Conservation (phyloP, 1,140 invertebrate species). For the Aradophagus sp. region DNA sequence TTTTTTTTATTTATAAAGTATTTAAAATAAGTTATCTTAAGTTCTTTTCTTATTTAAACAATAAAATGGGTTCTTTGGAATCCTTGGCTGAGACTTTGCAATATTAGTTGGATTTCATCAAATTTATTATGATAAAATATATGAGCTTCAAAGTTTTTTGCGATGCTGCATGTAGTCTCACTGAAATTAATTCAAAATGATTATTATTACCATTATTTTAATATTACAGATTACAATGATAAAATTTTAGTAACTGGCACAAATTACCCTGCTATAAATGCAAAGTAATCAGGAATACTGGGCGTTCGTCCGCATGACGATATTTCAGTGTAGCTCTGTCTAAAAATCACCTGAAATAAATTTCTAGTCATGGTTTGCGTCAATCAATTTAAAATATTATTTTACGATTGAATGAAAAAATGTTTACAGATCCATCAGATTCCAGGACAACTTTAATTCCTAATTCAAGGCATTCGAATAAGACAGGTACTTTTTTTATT, state of each 20-base stretch:
- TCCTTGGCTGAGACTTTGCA: slow-evolving; percentile 71
- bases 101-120: slow-evolving; percentile 73
- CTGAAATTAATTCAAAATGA: slow-evolving; percentile 67
- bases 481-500: slow-evolving; percentile 64
- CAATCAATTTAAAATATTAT: too few species aligned
- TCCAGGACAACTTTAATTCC: slow-evolving; percentile 72
- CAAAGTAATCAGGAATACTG: slow-evolving; percentile 77
- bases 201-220: neutral
- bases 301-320: slow-evolving; percentile 78
- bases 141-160: slow-evolving; percentile 76
- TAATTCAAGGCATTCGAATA: slow-evolving; percentile 76
- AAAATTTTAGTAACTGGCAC: slow-evolving; percentile 1
- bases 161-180: slow-evolving; percentile 77
- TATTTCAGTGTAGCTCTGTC: slow-evolving; percentile 80
- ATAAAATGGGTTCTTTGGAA: slow-evolving; percentile 72
- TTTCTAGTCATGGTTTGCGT: too few species aligned
- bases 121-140: slow-evolving; percentile 75
- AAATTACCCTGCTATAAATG: slow-evolving; percentile 78
- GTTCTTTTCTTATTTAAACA: slow-evolving; percentile 59
- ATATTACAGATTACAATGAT: neutral
- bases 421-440: slow-evolving; percentile 65
- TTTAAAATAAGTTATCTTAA: slow-evolving; percentile 10
- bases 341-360: slow-evolving; percentile 69
- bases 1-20: slow-evolving; percentile 15
- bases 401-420: too few species aligned